Conservation (phyloP, 1,140 invertebrate genomes). For the Laodelphax striatellus region DNA sequence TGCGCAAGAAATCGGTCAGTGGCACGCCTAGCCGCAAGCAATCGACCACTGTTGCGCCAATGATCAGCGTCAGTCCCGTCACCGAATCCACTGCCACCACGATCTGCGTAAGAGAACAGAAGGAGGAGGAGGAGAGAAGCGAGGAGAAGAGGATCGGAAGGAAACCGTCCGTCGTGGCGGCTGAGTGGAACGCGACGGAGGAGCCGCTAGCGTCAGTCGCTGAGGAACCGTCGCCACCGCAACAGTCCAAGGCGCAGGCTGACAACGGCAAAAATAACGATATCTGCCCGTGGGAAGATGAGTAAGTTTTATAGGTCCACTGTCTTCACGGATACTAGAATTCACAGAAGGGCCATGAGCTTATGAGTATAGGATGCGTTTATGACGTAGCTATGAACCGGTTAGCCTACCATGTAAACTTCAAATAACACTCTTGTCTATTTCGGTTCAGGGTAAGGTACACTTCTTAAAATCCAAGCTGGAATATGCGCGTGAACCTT, state of each 20-base stretch:
- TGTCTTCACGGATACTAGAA: too few species aligned
- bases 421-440: too few species aligned
- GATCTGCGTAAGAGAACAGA: constrained; percentile 16
- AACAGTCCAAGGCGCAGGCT: constrained; percentile 23
- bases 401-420: too few species aligned
- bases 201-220: constrained; percentile 30
- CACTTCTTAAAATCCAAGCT: too few species aligned
- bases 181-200: constrained; percentile 25
- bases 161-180: background rate
- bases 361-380: too few species aligned
- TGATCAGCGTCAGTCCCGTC: constrained; percentile 58
- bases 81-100: constrained; percentile 31
- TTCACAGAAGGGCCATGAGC: too few species aligned
- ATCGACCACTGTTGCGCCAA: constrained; percentile 38
- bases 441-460: too few species aligned
- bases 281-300: constrained; percentile 80
- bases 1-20: constrained; percentile 12
- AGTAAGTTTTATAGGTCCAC: constrained; percentile 51
- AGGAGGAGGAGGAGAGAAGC: constrained; percentile 24
- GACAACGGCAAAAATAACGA: constrained; percentile 35
- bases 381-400: too few species aligned
- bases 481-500: too few species aligned
- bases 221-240: constrained; percentile 21
- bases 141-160: constrained; percentile 1
- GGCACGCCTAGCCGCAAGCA: constrained; percentile 10